A percentile compares a stretch with the other conserved stretches of the same genome.
phyloP scores from a whole-genome alignment of 2,888 invertebrate genomes.

The Drosophila anomalipes region DNA sequence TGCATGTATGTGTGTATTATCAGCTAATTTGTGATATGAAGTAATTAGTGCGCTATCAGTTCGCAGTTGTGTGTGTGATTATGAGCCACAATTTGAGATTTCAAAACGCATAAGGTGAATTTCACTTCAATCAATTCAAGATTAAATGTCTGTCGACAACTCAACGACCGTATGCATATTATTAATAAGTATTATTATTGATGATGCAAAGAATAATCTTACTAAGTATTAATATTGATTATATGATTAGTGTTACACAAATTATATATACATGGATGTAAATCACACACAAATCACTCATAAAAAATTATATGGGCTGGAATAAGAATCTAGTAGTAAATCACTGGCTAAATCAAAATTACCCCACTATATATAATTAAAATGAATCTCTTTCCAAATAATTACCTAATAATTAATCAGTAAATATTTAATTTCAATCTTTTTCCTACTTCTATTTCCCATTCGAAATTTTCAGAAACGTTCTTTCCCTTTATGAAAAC shows the following conservation, averaged over 20 bases:
- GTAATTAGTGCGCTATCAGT: constrained; percentile 45
- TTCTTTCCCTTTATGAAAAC: neutral
- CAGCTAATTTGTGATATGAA: constrained; percentile 46
- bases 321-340: neutral
- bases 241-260: neutral
- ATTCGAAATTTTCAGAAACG: neutral
- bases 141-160: constrained; percentile 5
- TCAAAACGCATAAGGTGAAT: constrained; percentile 29
- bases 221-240: neutral
- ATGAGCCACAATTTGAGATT: constrained; percentile 26
- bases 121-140: constrained; percentile 28
- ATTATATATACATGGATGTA: neutral
- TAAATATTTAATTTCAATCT: neutral
- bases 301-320: neutral
- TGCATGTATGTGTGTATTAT: neutral
- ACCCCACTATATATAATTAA: neutral
- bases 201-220: neutral
- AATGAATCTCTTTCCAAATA: neutral
- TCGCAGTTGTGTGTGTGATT: constrained; percentile 7
- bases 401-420: neutral
- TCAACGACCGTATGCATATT: constrained; percentile 11
- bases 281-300: neutral
- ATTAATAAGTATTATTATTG: neutral
- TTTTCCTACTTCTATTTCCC: neutral
- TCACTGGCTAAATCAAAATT: neutral